These are phyloP conservation scores for Pipistrellus pygmaeus DNA, from an alignment of 2,797 vertebrate species.

Conservation along the genomic window DNA sequence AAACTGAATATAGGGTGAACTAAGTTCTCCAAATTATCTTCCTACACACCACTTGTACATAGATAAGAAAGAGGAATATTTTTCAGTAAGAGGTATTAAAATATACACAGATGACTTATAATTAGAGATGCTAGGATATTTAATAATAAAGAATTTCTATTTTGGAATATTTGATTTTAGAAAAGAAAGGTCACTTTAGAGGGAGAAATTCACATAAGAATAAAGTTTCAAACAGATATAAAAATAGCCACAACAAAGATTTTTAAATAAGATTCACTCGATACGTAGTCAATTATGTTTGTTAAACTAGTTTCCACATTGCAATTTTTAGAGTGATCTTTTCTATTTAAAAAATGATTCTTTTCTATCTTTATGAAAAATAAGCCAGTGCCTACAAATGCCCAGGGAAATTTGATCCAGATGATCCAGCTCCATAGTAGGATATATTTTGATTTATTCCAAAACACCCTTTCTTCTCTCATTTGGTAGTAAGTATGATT, in stretches of 20 bases:
- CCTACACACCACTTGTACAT: background rate
- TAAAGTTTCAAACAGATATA: constrained; percentile 10
- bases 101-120: background rate
- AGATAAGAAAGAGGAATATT: background rate
- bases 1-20: background rate
- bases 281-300: background rate
- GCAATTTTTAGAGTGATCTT: background rate
- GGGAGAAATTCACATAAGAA: background rate
- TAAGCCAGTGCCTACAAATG: background rate
- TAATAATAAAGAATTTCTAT: background rate
- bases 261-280: background rate
- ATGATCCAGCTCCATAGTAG: background rate
- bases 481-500: background rate
- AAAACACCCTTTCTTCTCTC: background rate
- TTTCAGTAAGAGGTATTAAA: background rate
- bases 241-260: background rate
- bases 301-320: background rate
- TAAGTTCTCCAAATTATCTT: background rate
- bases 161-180: background rate
- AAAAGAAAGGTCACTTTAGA: background rate
- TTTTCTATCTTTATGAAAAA: background rate
- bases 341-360: background rate
- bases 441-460: background rate
- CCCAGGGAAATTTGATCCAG: background rate
- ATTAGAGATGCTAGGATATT: background rate